A percentile compares a stretch with the other conserved stretches of the same genome.
Evolutionary conservation across 1,140 invertebrate genomes (phyloP).

Genomic region (Lutraria rhynchaena): DNA sequence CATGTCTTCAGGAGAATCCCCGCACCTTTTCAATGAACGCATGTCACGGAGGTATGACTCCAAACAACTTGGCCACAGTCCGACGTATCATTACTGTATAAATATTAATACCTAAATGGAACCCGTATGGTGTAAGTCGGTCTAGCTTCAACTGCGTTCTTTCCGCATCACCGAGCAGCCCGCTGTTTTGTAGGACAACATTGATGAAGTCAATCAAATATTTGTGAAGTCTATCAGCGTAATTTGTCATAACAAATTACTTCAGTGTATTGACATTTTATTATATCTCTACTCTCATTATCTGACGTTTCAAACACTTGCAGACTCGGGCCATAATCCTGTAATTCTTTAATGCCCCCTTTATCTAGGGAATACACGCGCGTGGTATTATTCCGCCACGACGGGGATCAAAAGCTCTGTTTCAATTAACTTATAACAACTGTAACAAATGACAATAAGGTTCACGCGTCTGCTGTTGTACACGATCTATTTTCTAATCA

Average conservation of each 20-base stretch:
- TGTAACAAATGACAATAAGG: constrained; percentile 54
- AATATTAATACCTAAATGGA: constrained; percentile 61
- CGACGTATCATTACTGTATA: constrained; percentile 43
- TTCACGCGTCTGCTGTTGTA: constrained; percentile 35
- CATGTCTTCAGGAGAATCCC: not conserved
- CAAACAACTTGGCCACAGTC: constrained; percentile 6
- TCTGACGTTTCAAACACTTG: constrained; percentile 21
- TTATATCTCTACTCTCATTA: constrained; percentile 48
- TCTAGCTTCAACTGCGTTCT: constrained; percentile 27
- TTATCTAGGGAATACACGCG: constrained; percentile 55
- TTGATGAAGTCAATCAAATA: constrained; percentile 57
- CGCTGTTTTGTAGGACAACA: constrained; percentile 37
- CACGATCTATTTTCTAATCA: constrained; percentile 47
- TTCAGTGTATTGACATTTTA: constrained; percentile 59
- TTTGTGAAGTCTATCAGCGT: constrained; percentile 59
- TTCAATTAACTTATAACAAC: constrained; percentile 61
- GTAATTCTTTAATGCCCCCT: constrained; percentile 57
- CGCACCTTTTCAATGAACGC: constrained; percentile 17
- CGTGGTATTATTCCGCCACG: constrained; percentile 57
- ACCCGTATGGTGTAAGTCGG: constrained; percentile 2
- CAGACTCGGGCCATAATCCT: constrained; percentile 53
- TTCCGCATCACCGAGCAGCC: constrained; percentile 30
- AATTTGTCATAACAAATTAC: constrained; percentile 63
- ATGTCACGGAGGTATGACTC: constrained; percentile 21
- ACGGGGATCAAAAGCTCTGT: constrained; percentile 58